phyloP scores from a whole-genome alignment of 2,113 vertebrate genomes.

The Sprattus sprattus region DNA sequence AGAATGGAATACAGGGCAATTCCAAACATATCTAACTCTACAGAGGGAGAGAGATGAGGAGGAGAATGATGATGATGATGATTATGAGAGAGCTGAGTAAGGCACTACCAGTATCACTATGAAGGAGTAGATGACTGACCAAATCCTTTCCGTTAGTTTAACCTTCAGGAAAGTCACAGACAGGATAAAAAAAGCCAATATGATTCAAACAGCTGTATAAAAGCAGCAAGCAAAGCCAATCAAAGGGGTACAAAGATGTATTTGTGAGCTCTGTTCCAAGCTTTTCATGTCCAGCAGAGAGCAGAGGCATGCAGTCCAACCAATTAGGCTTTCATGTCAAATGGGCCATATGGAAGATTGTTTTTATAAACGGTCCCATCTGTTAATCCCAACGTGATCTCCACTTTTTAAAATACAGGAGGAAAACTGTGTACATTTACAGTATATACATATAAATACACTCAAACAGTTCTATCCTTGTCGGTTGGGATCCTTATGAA shows the following conservation, averaged over 20 bases:
- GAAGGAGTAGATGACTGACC: background rate
- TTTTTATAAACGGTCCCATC: background rate
- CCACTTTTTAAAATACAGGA: background rate
- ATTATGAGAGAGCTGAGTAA: background rate
- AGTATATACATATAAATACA: too few relatives aligned
- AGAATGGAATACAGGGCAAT: conserved; percentile 73
- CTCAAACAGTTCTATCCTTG: too few relatives aligned
- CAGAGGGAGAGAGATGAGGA: background rate
- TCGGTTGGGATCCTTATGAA: too few relatives aligned
- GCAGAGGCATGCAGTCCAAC: background rate
- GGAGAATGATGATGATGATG: background rate
- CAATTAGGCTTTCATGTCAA: background rate
- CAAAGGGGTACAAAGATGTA: background rate
- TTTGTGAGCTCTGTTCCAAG: background rate
- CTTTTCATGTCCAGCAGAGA: background rate
- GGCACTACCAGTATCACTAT: background rate
- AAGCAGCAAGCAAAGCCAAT: background rate
- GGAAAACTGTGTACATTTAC: too few relatives aligned
- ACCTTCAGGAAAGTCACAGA: background rate
- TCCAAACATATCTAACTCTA: conserved; percentile 77
- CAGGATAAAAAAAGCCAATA: background rate
- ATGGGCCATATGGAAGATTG: conserved; percentile 1
- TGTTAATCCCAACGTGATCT: background rate
- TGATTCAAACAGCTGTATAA: background rate
- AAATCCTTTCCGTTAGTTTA: background rate